These are phyloP conservation scores for Crypturellus undulatus DNA, from an alignment of 2,113 vertebrate genomes.

Conservation along the genomic window DNA sequence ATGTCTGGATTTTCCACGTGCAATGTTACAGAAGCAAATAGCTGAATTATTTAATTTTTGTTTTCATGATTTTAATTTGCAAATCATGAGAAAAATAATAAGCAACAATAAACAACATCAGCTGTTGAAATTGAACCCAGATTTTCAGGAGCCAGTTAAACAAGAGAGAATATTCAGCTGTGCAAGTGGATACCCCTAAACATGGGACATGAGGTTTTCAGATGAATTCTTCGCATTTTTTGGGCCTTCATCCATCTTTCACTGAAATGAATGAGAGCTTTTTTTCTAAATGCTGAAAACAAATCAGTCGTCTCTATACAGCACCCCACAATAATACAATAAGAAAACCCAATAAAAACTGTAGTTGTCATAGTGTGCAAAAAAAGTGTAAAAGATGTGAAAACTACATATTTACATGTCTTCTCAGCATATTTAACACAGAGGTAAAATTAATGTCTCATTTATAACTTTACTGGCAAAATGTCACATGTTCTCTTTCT, in stretches of 20 bases:
- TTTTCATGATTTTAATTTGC: neutral
- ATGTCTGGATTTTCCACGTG: neutral
- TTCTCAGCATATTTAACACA: neutral
- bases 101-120: neutral
- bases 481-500: conserved; percentile 41
- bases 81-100: neutral
- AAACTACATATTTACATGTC: conserved; percentile 42
- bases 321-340: neutral
- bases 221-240: neutral
- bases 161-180: neutral
- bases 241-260: neutral
- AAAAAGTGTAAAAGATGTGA: conserved; percentile 17
- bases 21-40: neutral
- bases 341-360: neutral
- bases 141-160: neutral
- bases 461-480: conserved; percentile 50
- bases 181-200: neutral
- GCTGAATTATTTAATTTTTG: neutral
- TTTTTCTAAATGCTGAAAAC: neutral
- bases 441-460: conserved; percentile 20
- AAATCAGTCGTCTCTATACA: neutral
- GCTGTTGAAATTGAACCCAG: neutral
- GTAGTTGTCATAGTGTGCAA: neutral
- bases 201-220: neutral
- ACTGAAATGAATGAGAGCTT: neutral